phyloP scores from a whole-genome alignment of 2,797 vertebrate species.

The Protosalanx chinensis region DNA sequence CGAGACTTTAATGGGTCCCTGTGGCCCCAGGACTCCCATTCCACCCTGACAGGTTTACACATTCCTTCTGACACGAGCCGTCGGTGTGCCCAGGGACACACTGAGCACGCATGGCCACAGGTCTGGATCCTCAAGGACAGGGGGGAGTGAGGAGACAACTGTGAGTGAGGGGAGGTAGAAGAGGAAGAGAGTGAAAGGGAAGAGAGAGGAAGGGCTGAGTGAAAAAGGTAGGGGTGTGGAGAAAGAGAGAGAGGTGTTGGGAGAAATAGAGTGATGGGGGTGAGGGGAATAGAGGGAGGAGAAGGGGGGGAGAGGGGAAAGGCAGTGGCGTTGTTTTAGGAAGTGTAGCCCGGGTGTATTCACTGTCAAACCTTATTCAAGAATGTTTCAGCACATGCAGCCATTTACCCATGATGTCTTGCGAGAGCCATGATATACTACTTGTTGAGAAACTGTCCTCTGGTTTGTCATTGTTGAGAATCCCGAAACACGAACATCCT shows the following conservation, averaged over 20 bases:
- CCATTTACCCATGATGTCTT: constrained; percentile 5
- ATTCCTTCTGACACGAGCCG: constrained; percentile 29
- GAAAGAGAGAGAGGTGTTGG: neutral
- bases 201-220: too few species aligned
- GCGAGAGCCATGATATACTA: neutral
- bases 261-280: neutral
- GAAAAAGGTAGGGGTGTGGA: too few species aligned
- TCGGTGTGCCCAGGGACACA: constrained; percentile 7
- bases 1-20: constrained; percentile 21
- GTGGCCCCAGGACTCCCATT: constrained; percentile 29
- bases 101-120: constrained; percentile 24
- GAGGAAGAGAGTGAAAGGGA: too few species aligned
- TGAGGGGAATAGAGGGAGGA: too few species aligned
- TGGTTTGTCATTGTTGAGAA: neutral
- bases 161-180: neutral
- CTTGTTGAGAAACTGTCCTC: neutral
- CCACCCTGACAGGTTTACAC: constrained; percentile 47
- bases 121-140: neutral
- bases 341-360: neutral
- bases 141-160: neutral
- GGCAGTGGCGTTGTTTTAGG: neutral
- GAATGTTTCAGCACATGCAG: neutral
- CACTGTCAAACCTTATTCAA: neutral
- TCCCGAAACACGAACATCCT: neutral
- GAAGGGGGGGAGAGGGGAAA: neutral